Evolutionary conservation across 2,113 vertebrate genomes (phyloP), one percentile per base, ranked within the genome.

Genomic region (Calonectris borealis): DNA sequence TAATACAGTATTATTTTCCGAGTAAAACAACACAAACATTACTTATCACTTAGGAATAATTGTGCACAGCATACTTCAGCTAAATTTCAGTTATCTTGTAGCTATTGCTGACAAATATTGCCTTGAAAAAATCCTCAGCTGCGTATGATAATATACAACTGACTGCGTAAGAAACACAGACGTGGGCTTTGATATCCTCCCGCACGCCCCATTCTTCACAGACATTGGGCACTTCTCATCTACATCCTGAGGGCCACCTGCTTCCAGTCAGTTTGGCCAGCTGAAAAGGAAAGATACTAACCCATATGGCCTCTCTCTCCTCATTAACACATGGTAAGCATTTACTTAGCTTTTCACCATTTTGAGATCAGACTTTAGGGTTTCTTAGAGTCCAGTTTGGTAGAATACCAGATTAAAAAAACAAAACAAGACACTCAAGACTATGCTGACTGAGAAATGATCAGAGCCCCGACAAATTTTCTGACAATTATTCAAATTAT

Each of bases 31-130:
- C 69, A 94, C 44, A 82, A 93, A 94, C 54, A 38, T 94, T 49
- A 73, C 25, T 40, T 21, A 57, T 80, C 68, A 94, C 82, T 89
- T 71, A 32, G 34, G 58, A 90, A 68, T 48, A 93, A 94, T 9
- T 31, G 51, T 25, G 40, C 69, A 96, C 76, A 88, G 66, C 34
- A 81, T 68, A 91, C 55, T 81, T 78, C 60, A 93, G 42, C 25
- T n/a, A 88, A 44, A 75, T 49, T 81, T 91, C 61, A 44, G 62
- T 91, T 77, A 75, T 66, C 25, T 70, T 61, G 58, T 68, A 91
- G 51, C 58, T 96, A 94, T 65, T 96, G 95, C 84, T 94, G 89
- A 95, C 75, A 97, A 97, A 88, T 91, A 96, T 73, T 97, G 93
- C 90, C 93, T 96, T 95, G 38, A 80, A 85, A 84, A 86, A 88